Conservation (phyloP, 23 tunicate species). For the Styela clava region DNA sequence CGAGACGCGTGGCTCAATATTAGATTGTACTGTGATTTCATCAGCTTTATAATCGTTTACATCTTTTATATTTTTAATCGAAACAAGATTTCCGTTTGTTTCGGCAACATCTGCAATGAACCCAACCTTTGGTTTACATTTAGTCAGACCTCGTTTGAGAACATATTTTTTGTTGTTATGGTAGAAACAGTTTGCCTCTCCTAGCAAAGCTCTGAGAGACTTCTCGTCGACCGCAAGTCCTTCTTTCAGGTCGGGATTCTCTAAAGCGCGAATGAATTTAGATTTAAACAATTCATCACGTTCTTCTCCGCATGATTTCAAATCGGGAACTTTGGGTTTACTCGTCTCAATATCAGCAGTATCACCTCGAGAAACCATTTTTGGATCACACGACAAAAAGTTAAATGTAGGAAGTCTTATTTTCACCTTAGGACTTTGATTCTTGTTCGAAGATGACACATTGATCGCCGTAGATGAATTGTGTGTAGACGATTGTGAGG, state of each 20-base stretch:
- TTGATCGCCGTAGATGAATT: neutral
- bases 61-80: neutral
- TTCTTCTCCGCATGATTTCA: conserved; percentile 8
- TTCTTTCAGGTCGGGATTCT: conserved; percentile 21
- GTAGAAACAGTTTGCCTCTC: conserved; percentile 24
- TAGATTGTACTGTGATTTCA: neutral
- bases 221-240: conserved; percentile 28
- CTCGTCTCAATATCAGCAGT: too few species aligned
- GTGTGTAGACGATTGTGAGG: neutral
- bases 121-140: neutral
- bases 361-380: neutral
- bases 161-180: conserved; percentile 32
- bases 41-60: neutral
- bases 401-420: conserved; percentile 7
- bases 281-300: neutral
- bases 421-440: neutral
- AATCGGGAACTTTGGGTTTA: conserved; percentile 12
- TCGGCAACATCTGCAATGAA: neutral
- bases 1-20: conserved; percentile 27
- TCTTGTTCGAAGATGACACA: neutral
- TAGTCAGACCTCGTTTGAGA: conserved; percentile 18
- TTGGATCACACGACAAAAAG: neutral
- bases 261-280: conserved; percentile 20
- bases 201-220: conserved; percentile 22
- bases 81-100: neutral